A percentile compares a stretch with the other conserved stretches of the same genome.
phyloP scores from a whole-genome alignment of 30 jellyfish, hydroid and myxozoan genomes.

The Turritopsis dohrnii region DNA sequence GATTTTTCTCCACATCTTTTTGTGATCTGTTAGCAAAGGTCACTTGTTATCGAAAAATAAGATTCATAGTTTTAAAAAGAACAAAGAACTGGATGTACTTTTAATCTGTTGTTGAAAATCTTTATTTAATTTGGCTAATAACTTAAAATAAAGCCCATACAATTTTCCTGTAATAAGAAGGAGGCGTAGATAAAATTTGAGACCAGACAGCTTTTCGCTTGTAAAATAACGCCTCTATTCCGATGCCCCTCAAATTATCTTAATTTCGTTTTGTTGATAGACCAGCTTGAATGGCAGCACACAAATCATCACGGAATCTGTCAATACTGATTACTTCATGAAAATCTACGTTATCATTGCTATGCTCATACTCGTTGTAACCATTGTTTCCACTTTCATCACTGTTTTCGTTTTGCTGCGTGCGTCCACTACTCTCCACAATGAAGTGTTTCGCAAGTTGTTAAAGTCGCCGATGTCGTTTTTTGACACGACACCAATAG shows the following conservation, averaged over 20 bases:
- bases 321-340: constrained; percentile 4
- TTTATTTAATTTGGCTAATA: too few species aligned
- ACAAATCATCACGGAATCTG: not conserved
- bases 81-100: too few species aligned
- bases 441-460: not conserved
- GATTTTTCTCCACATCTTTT: not conserved
- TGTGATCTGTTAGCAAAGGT: not conserved
- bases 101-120: too few species aligned
- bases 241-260: too few species aligned
- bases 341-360: constrained; percentile 15
- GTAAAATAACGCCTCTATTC: too few species aligned
- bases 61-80: too few species aligned
- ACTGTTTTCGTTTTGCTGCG: not conserved
- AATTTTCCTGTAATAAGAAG: too few species aligned
- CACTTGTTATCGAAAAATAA: too few species aligned
- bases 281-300: not conserved
- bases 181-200: too few species aligned
- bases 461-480: constrained; percentile 19
- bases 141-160: too few species aligned
- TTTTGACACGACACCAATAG: constrained; percentile 28
- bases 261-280: not conserved
- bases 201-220: too few species aligned
- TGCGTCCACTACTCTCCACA: constrained; percentile 18
- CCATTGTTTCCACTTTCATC: not conserved
- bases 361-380: not conserved